Conservation (phyloP, 2,797 vertebrate genomes). For the Darevskia mixta region DNA sequence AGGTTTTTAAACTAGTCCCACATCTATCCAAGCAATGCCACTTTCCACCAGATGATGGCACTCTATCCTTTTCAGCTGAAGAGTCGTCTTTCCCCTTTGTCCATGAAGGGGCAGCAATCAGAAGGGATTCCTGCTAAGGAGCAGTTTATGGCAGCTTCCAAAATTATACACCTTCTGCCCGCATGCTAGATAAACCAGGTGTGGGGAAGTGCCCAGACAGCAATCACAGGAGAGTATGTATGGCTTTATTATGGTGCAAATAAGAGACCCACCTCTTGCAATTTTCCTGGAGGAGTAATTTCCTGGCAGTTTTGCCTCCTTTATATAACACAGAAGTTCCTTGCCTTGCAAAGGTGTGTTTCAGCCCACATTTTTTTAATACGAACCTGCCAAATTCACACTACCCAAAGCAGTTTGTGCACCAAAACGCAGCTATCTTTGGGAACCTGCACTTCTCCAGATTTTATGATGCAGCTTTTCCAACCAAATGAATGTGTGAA, state of each 20-base stretch:
- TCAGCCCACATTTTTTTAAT: neutral
- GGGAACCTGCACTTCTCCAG: too few species aligned
- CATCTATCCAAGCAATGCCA: neutral
- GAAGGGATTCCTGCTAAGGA: neutral
- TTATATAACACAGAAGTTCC: neutral
- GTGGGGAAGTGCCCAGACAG: neutral
- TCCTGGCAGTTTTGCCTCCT: neutral
- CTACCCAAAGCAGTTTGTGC: too few species aligned
- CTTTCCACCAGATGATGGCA: constrained; percentile 4
- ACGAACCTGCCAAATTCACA: too few species aligned
- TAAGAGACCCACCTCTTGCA: neutral
- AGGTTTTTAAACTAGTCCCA: neutral
- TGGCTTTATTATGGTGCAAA: neutral
- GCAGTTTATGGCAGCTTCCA: too few species aligned
- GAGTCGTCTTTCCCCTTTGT: neutral
- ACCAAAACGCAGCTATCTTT: too few species aligned
- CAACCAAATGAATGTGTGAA: too few species aligned
- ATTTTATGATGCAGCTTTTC: too few species aligned
- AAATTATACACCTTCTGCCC: neutral
- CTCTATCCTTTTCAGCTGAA: too few species aligned
- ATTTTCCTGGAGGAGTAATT: neutral
- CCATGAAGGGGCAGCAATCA: too few species aligned
- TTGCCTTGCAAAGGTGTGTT: neutral
- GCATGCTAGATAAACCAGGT: neutral
- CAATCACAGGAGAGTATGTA: too few species aligned